phyloP scores from a whole-genome alignment of 2,888 invertebrate species.

The Chrysodeixis includens region DNA sequence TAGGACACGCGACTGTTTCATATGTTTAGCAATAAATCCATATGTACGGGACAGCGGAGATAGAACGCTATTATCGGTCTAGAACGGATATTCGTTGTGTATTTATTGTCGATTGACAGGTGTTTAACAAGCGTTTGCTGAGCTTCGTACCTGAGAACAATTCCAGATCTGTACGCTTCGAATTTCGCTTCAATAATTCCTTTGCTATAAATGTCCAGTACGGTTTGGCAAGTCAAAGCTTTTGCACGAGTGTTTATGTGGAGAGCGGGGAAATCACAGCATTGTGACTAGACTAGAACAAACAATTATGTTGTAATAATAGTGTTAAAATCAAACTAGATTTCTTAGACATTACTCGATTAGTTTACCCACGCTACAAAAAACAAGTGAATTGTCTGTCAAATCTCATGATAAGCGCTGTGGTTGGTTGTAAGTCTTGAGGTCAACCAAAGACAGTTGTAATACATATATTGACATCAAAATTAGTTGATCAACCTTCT shows the following conservation, averaged over 20 bases:
- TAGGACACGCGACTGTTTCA: conserved; percentile 43
- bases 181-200: conserved; percentile 48
- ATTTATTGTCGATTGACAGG: conserved; percentile 27
- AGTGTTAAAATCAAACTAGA: not conserved
- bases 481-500: no score
- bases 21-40: conserved; percentile 38
- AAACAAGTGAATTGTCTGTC: no score
- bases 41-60: not conserved
- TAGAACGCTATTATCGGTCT: not conserved
- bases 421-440: no score
- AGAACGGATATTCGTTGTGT: not conserved
- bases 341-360: no score
- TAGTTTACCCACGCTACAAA: no score
- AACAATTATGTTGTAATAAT: not conserved
- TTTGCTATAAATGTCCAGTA: conserved; percentile 44
- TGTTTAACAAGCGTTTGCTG: conserved; percentile 27
- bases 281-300: not conserved
- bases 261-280: not conserved
- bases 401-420: no score
- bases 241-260: conserved; percentile 15
- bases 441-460: no score
- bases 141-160: conserved; percentile 29
- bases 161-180: conserved; percentile 31
- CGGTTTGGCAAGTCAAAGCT: conserved; percentile 44
- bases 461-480: no score